These are phyloP conservation scores for Colletes collaris DNA, from an alignment of 2,888 invertebrate genomes.

Conservation along the genomic window DNA sequence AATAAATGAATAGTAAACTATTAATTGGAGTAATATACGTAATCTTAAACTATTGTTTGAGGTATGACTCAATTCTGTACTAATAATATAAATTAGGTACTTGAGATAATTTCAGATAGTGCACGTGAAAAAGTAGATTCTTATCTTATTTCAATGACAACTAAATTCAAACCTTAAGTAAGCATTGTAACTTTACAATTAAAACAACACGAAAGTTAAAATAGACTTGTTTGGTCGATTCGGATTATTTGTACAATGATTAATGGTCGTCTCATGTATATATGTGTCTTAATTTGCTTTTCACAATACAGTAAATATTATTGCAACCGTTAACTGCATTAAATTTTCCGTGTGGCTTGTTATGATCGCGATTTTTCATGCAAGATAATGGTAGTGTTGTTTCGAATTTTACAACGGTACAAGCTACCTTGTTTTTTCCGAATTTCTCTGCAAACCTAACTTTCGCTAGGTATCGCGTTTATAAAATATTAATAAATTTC, in stretches of 20 bases:
- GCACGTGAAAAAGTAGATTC: no score
- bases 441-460: not conserved
- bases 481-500: not conserved
- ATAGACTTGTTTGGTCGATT: not conserved
- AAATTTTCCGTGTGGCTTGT: not conserved
- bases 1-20: not conserved
- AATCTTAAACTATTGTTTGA: no score
- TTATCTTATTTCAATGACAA: no score
- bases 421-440: not conserved
- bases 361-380: not conserved
- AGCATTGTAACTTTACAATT: not conserved
- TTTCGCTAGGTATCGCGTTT: not conserved
- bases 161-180: no score
- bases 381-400: not conserved
- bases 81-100: no score
- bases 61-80: no score
- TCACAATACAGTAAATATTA: not conserved
- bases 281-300: not conserved
- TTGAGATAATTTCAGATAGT: not conserved
- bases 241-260: slow-evolving; percentile 12
- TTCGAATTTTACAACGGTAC: not conserved
- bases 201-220: not conserved
- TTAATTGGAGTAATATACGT: not conserved
- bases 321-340: not conserved
- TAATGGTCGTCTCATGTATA: not conserved